phyloP scores from a whole-genome alignment of 1,140 invertebrate genomes.

The Andricus grossulariae region DNA sequence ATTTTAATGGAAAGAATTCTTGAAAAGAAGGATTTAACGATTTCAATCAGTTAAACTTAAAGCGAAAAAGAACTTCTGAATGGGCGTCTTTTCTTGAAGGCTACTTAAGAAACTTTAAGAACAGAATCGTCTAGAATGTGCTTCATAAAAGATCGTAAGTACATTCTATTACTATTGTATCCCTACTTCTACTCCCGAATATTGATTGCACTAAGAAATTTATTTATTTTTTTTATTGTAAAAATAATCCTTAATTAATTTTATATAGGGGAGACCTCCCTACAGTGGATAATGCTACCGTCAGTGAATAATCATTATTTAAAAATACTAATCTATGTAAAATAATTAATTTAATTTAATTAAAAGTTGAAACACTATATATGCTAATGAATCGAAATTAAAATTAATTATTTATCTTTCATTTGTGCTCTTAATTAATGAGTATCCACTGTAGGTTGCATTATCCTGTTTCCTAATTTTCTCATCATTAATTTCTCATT shows the following conservation, averaged over 20 bases:
- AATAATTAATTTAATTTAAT: no score
- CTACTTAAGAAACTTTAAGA: conserved; percentile 14
- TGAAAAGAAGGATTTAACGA: background rate
- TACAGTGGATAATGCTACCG: no score
- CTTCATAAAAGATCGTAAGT: conserved; percentile 22
- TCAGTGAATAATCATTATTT: no score
- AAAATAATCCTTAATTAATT: background rate
- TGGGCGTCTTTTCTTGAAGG: conserved; percentile 1
- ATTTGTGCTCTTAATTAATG: no score
- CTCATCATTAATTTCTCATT: no score
- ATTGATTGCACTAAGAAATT: background rate
- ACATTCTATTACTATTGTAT: conserved; percentile 16
- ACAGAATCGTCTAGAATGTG: conserved; percentile 20
- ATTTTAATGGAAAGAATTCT: background rate
- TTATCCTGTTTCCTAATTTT: no score
- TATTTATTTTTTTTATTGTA: background rate
- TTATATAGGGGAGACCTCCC: background rate
- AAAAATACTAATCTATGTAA: no score
- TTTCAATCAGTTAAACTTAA: conserved; percentile 21
- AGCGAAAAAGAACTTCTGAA: conserved; percentile 8
- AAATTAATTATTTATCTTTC: no score
- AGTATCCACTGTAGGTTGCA: no score
- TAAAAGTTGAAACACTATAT: no score
- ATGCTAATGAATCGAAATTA: no score
- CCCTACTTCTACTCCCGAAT: background rate